These are phyloP conservation scores for Spodoptera litura DNA, from an alignment of 1,140 invertebrate genomes.

Conservation along the genomic window DNA sequence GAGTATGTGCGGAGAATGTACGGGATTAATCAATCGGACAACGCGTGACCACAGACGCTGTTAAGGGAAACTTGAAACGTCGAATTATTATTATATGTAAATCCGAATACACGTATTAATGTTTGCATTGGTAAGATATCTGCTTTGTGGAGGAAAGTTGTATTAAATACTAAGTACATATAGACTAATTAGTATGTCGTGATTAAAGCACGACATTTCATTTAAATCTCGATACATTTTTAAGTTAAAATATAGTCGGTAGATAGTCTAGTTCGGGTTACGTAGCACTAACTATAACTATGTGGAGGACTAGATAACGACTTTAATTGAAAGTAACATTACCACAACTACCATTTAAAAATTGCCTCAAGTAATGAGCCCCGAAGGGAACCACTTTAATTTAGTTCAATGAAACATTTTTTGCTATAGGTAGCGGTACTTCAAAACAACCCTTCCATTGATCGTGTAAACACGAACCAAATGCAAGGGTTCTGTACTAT, in stretches of 20 bases:
- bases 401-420: constrained; percentile 32
- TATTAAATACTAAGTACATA: no score
- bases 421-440: constrained; percentile 13
- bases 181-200: no score
- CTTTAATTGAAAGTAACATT: not conserved
- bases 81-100: constrained; percentile 2
- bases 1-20: constrained; percentile 16
- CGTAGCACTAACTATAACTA: no score
- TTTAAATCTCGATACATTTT: no score
- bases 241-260: no score
- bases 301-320: not conserved
- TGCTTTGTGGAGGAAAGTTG: not conserved
- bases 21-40: constrained; percentile 36
- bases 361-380: constrained; percentile 17
- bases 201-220: no score
- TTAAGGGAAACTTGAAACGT: not conserved
- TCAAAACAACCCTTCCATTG: constrained; percentile 26
- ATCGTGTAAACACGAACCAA: constrained; percentile 29
- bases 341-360: not conserved
- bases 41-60: constrained; percentile 32
- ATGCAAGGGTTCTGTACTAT: constrained; percentile 31
- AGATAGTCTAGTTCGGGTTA: no score
- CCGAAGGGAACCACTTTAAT: constrained; percentile 34
- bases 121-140: not conserved
- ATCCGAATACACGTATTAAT: not conserved